Conservation (phyloP, 1,140 invertebrate species). For the Temnothorax nylanderi region DNA sequence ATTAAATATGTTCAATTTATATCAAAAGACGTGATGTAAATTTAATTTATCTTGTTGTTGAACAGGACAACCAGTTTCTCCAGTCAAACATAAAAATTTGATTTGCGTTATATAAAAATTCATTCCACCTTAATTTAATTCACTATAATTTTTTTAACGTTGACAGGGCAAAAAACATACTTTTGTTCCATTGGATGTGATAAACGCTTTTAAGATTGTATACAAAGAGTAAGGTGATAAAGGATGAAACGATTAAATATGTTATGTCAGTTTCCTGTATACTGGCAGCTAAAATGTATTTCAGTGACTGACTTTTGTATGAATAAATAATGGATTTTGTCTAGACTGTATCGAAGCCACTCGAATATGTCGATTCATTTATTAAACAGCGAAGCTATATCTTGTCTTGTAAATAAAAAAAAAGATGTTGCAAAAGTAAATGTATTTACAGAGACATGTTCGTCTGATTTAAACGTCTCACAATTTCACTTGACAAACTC, state of each 20-base stretch:
- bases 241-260: not conserved
- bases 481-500: constrained; percentile 35
- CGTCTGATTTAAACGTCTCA: not conserved
- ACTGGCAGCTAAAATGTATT: not conserved
- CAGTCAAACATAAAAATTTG: not conserved
- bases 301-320: not conserved
- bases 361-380: not conserved
- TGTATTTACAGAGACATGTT: not conserved
- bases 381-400: not conserved
- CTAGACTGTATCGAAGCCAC: not conserved
- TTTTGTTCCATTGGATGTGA: not conserved
- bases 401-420: not conserved
- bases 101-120: not conserved
- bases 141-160: not conserved
- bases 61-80: not conserved
- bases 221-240: not conserved
- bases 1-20: not conserved
- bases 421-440: not conserved
- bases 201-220: not conserved
- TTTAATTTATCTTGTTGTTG: not conserved
- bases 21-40: not conserved
- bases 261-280: not conserved
- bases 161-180: too few relatives aligned
- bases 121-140: not conserved
- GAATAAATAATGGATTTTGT: not conserved